These are phyloP conservation scores for Aplidium turbinatum DNA, from an alignment of 23 tunicate genomes.

Conservation along the genomic window DNA sequence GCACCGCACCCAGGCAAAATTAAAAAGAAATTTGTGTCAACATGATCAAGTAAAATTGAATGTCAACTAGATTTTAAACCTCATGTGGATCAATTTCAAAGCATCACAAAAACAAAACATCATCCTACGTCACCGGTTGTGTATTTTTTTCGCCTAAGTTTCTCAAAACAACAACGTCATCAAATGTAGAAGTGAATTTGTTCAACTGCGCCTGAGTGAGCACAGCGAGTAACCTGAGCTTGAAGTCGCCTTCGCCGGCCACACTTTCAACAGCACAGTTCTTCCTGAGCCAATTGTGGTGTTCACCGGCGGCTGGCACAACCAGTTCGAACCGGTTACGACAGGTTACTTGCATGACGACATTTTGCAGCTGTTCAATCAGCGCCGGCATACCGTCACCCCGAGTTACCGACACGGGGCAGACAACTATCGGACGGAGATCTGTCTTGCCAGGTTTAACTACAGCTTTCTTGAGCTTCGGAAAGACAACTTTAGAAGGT, in stretches of 20 bases:
- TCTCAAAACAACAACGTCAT: slow-evolving; percentile 10
- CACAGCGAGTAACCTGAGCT: slow-evolving; percentile 19
- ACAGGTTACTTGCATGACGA: slow-evolving; percentile 50
- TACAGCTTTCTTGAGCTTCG: not conserved
- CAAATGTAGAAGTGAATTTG: slow-evolving; percentile 21
- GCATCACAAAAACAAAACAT: not conserved
- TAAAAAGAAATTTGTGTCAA: too few species aligned
- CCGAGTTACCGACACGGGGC: slow-evolving; percentile 45
- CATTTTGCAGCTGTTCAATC: slow-evolving; percentile 38
- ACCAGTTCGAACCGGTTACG: slow-evolving; percentile 18
- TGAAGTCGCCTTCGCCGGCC: slow-evolving; percentile 33
- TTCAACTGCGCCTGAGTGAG: slow-evolving; percentile 35
- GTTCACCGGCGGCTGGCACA: slow-evolving; percentile 63
- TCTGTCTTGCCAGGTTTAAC: slow-evolving; percentile 13
- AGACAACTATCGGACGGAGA: slow-evolving; percentile 45
- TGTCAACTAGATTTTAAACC: too few species aligned
- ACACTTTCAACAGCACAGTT: slow-evolving; percentile 39
- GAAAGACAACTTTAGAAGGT: slow-evolving; percentile 12
- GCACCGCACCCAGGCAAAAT: too few species aligned
- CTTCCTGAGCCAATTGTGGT: slow-evolving; percentile 53
- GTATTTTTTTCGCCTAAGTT: not conserved
- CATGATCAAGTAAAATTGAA: too few species aligned
- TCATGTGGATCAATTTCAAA: too few species aligned
- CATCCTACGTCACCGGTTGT: too few species aligned
- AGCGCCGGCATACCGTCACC: slow-evolving; percentile 47